These are phyloP conservation scores for Physocephala rufipes DNA, from an alignment of 2,888 invertebrate genomes.

Conservation along the genomic window DNA sequence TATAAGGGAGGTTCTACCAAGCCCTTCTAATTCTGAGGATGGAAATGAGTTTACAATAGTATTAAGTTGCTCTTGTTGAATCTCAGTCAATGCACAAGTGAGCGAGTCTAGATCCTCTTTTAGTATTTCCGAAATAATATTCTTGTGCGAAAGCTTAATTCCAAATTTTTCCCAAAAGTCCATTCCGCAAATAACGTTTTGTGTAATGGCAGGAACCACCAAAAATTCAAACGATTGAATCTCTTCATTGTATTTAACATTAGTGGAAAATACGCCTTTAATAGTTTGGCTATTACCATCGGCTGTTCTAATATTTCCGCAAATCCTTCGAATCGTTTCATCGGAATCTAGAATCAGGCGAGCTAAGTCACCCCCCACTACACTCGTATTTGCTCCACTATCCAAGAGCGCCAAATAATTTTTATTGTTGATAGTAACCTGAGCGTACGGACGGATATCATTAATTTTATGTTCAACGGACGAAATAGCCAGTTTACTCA, in stretches of 20 bases:
- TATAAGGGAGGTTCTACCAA: slow-evolving; percentile 38
- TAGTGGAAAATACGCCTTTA: slow-evolving; percentile 2
- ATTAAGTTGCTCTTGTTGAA: slow-evolving; percentile 9
- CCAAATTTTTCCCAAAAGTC: slow-evolving; percentile 22
- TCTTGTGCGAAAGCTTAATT: not conserved
- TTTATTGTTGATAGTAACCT: not conserved
- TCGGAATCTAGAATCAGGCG: not conserved
- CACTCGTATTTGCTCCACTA: slow-evolving; percentile 13
- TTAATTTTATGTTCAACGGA: not conserved
- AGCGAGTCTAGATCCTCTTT: not conserved
- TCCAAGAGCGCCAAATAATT: slow-evolving; percentile 15
- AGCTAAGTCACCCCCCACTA: slow-evolving; percentile 12
- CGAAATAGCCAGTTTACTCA: slow-evolving; percentile 8
- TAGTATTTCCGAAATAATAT: not conserved
- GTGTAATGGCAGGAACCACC: not conserved
- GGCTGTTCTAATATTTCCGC: slow-evolving; percentile 5
- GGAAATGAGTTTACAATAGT: slow-evolving; percentile 19
- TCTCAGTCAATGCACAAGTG: not conserved
- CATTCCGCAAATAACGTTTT: slow-evolving; percentile 21
- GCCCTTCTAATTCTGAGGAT: slow-evolving; percentile 19
- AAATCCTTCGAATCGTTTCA: not conserved
- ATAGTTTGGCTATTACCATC: slow-evolving; percentile 9
- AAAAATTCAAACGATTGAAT: slow-evolving; percentile 1
- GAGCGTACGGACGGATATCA: slow-evolving; percentile 18
- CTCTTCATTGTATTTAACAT: not conserved